Evolutionary conservation across 2,113 vertebrate genomes (phyloP).

Genomic region (Galemys pyrenaicus): DNA sequence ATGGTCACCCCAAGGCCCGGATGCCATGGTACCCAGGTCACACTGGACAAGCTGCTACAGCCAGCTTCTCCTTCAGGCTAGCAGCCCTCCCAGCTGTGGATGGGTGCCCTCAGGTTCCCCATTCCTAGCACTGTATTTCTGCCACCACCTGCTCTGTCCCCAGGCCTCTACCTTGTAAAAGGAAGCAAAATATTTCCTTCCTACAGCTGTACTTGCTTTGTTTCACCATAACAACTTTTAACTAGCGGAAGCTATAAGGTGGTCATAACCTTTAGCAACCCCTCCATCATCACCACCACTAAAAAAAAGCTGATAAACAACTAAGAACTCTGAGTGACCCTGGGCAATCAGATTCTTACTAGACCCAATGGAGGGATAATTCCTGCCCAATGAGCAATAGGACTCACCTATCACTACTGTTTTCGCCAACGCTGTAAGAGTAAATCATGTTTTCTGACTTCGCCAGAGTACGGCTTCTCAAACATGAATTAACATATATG

Average conservation of each 20-base stretch:
- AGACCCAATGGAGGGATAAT: background rate
- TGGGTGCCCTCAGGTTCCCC: background rate
- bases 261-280: background rate
- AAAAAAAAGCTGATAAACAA: background rate
- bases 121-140: background rate
- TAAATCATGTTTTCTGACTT: background rate
- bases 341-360: background rate
- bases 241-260: background rate
- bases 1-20: background rate
- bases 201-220: background rate
- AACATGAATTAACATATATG: background rate
- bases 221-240: background rate
- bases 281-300: background rate
- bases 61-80: background rate
- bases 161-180: background rate
- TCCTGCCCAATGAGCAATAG: background rate
- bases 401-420: too few relatives aligned
- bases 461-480: background rate
- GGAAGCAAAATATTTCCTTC: background rate
- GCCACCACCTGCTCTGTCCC: background rate
- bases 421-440: background rate
- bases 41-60: fast-evolving
- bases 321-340: background rate
- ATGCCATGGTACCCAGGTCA: background rate
- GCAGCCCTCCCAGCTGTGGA: too few relatives aligned